Evolutionary conservation across 1,140 invertebrate species (phyloP).

Genomic region (Drosophila equinoxialis): DNA sequence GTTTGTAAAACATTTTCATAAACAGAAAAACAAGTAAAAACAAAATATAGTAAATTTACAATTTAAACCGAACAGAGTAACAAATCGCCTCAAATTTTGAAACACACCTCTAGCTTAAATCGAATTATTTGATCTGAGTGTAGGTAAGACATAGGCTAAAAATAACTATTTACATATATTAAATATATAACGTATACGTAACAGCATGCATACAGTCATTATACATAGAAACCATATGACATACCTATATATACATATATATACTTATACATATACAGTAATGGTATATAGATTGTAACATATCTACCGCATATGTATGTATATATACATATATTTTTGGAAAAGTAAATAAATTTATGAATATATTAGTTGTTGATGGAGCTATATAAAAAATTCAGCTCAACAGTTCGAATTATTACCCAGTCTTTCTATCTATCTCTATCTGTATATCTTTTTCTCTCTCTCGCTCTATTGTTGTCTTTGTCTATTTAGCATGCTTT

Average conservation of each 20-base stretch:
- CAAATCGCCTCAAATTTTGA: too few relatives aligned
- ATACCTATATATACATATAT: constrained; percentile 12
- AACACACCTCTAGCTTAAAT: too few relatives aligned
- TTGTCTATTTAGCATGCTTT: constrained; percentile 44
- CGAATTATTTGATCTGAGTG: background rate
- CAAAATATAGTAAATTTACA: too few relatives aligned
- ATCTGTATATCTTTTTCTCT: constrained; percentile 10
- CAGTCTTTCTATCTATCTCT: constrained; percentile 3
- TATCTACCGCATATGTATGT: background rate
- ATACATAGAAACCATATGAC: constrained; percentile 2
- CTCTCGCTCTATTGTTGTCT: constrained; percentile 33
- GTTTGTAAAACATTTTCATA: too few relatives aligned
- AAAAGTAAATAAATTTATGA: background rate
- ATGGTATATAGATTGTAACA: too few relatives aligned
- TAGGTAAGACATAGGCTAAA: background rate
- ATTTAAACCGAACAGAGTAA: too few relatives aligned
- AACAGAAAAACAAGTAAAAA: too few relatives aligned
- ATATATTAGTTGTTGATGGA: constrained; percentile 12
- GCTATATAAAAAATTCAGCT: background rate
- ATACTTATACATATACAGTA: too few relatives aligned
- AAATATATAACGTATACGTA: background rate
- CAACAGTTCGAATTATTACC: background rate
- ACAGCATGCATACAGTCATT: constrained; percentile 12
- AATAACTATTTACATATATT: background rate
- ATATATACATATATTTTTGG: background rate